These are phyloP conservation scores for Caranx melampygus DNA, from an alignment of 2,113 vertebrate species.

Conservation along the genomic window DNA sequence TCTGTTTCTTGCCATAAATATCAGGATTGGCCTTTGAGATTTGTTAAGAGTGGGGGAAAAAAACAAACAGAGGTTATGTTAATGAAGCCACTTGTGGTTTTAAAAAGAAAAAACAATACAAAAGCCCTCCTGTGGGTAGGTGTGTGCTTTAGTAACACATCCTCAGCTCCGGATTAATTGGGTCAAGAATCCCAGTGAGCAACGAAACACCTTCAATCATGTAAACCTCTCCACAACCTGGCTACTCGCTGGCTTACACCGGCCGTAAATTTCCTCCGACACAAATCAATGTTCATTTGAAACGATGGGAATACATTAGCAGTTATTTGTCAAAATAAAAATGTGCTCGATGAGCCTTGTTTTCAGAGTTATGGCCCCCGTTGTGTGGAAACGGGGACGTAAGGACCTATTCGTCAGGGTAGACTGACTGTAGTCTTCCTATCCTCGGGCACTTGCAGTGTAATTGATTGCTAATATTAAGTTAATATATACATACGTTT, in stretches of 20 bases:
- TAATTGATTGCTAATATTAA: slow-evolving; percentile 64
- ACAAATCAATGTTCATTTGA: slow-evolving; percentile 53
- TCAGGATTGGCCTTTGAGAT: neutral
- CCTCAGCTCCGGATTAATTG: slow-evolving; percentile 15
- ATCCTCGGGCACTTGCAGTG: slow-evolving; percentile 22
- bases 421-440: slow-evolving; percentile 41
- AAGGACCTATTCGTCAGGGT: slow-evolving; percentile 52
- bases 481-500: slow-evolving; percentile 53
- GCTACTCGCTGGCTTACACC: slow-evolving; percentile 20
- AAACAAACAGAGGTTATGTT: neutral
- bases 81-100: neutral
- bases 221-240: slow-evolving; percentile 1
- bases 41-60: neutral
- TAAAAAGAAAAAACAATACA: neutral
- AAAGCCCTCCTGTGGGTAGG: neutral
- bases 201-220: neutral
- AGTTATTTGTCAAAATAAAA: slow-evolving; percentile 43
- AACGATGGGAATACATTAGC: slow-evolving; percentile 48
- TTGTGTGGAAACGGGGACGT: slow-evolving; percentile 32
- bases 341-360: slow-evolving; percentile 26
- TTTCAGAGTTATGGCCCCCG: slow-evolving; percentile 57
- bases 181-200: slow-evolving; percentile 25
- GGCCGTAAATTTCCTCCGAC: slow-evolving; percentile 36
- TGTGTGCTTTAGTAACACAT: neutral
- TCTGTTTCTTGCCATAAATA: neutral